Percentiles rank a stretch among this genome's conserved stretches.
These are phyloP conservation scores for Pyrocoelia pectoralis DNA, from an alignment of 2,888 invertebrate genomes.

Conservation along the genomic window DNA sequence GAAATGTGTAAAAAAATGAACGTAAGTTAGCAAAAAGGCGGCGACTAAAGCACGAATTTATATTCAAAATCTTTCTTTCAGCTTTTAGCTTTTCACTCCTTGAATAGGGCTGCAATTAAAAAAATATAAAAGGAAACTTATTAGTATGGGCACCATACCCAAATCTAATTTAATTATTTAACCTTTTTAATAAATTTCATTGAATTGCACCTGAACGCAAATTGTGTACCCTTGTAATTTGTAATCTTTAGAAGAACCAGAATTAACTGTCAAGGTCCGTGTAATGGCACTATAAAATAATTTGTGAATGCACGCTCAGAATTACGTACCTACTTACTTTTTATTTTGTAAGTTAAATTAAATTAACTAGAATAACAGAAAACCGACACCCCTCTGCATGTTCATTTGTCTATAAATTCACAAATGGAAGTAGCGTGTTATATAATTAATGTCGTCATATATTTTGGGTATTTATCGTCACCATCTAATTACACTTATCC, in stretches of 20 bases:
- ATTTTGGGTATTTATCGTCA: conserved; percentile 20
- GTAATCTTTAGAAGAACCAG: neutral
- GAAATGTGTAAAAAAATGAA: too few relatives aligned
- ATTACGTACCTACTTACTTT: conserved; percentile 2
- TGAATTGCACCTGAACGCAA: too few relatives aligned
- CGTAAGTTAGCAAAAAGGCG: too few relatives aligned
- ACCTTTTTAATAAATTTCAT: too few relatives aligned
- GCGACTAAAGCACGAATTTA: too few relatives aligned
- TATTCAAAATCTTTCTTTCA: too few relatives aligned
- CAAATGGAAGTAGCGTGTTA: conserved; percentile 22
- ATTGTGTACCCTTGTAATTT: neutral
- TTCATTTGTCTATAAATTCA: conserved; percentile 17
- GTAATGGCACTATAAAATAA: conserved; percentile 5
- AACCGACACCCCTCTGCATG: conserved; percentile 17
- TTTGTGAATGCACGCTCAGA: conserved; percentile 3
- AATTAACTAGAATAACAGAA: conserved; percentile 12
- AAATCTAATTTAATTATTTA: too few relatives aligned
- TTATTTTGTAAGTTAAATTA: conserved; percentile 7
- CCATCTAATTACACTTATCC: conserved; percentile 21
- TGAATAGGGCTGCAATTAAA: too few relatives aligned
- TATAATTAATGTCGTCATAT: conserved; percentile 24
- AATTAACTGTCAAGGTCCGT: neutral
- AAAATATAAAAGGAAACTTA: too few relatives aligned
- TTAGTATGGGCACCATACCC: too few relatives aligned
- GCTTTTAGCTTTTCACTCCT: too few relatives aligned